Percentiles rank a stretch among this genome's conserved stretches.
Conservation (phyloP, 2,888 invertebrate genomes). For the Seira sanloemensis region DNA sequence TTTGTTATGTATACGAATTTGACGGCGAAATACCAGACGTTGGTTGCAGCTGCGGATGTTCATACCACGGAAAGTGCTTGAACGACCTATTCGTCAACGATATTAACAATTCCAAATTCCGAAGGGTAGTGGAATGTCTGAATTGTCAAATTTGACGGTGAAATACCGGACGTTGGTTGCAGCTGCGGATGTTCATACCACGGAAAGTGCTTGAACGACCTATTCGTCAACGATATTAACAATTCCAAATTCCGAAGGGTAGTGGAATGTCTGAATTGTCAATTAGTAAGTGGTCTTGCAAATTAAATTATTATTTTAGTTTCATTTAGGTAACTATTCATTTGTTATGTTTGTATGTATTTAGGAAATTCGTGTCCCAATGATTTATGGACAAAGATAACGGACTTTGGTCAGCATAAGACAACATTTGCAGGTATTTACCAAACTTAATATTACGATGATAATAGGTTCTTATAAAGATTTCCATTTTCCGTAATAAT, state of each 20-base stretch:
- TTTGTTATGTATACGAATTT: slow-evolving; percentile 76
- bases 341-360: too few species aligned
- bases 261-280: slow-evolving; percentile 64
- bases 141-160: slow-evolving; percentile 74
- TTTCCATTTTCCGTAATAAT: too few species aligned
- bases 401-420: too few species aligned
- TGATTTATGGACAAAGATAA: too few species aligned
- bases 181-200: slow-evolving; percentile 76
- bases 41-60: slow-evolving; percentile 76
- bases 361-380: too few species aligned
- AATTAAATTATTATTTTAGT: too few species aligned
- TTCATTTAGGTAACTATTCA: too few species aligned
- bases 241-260: slow-evolving; percentile 32
- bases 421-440: too few species aligned
- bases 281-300: too few species aligned
- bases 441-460: too few species aligned
- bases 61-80: slow-evolving; percentile 76
- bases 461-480: too few species aligned
- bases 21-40: slow-evolving; percentile 76
- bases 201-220: slow-evolving; percentile 76
- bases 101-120: slow-evolving; percentile 32
- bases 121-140: slow-evolving; percentile 61
- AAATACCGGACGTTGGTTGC: slow-evolving; percentile 76
- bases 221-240: slow-evolving; percentile 71
- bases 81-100: slow-evolving; percentile 75